A percentile compares a stretch with the other conserved stretches of the same genome.
phyloP scores from a whole-genome alignment of 2,797 vertebrate species.

The Silurus aristotelis region DNA sequence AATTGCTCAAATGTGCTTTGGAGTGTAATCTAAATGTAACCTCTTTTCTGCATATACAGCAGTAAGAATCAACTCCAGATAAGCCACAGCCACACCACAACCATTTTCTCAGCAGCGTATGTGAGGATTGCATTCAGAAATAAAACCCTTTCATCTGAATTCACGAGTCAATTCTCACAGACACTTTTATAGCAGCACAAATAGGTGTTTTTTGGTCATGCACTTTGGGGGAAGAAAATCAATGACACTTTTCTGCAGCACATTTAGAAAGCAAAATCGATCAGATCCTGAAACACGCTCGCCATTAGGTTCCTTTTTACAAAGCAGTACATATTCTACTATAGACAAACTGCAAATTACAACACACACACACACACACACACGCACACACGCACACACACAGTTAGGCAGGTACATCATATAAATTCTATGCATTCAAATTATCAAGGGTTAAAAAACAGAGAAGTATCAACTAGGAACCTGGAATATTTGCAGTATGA shows the following conservation, averaged over 20 bases:
- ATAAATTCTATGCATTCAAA: not conserved
- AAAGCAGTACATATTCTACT: slow-evolving; percentile 6
- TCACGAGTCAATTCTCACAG: slow-evolving; percentile 7
- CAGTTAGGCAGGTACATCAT: not conserved
- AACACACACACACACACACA: not conserved
- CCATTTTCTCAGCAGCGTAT: not conserved
- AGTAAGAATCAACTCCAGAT: not conserved
- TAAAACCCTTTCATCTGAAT: not conserved
- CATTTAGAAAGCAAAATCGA: slow-evolving; percentile 18
- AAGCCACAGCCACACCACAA: not conserved
- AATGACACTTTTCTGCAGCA: slow-evolving; percentile 18
- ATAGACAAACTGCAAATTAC: not conserved
- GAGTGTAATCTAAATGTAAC: not conserved
- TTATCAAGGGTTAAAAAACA: not conserved
- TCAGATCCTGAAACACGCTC: not conserved
- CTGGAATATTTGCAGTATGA: too few relatives aligned
- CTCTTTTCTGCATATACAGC: not conserved
- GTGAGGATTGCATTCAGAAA: not conserved
- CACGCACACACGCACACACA: not conserved
- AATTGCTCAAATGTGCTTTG: not conserved
- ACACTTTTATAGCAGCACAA: slow-evolving; percentile 23
- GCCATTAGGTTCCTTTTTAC: not conserved
- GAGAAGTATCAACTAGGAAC: not conserved
- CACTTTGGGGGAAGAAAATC: slow-evolving; percentile 28
- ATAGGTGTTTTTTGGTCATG: slow-evolving; percentile 14